Evolutionary conservation across 1,140 invertebrate genomes (phyloP).

Genomic region (Drosophila pallidifrons): DNA sequence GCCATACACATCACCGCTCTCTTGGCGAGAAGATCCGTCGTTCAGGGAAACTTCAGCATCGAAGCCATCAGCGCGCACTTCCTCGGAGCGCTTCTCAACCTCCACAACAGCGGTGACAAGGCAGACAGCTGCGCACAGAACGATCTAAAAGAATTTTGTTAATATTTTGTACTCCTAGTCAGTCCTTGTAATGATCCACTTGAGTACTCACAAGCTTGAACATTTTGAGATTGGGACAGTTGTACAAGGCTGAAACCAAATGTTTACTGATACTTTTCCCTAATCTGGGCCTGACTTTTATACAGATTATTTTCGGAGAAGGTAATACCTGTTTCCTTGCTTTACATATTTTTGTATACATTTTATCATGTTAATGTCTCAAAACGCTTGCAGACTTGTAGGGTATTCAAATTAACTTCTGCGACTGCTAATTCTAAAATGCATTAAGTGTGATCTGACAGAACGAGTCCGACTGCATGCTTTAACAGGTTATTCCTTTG

Average conservation of each 20-base stretch:
- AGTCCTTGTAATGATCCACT: too few relatives aligned
- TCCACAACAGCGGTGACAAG: constrained; percentile 5
- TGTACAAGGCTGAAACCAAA: constrained; percentile 45
- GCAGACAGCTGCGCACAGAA: constrained; percentile 26
- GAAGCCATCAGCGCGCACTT: constrained; percentile 18
- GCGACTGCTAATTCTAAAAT: too few relatives aligned
- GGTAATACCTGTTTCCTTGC: background rate
- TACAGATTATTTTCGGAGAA: constrained; percentile 28
- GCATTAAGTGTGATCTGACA: too few relatives aligned
- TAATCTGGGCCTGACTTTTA: constrained; percentile 36
- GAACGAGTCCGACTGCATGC: too few relatives aligned
- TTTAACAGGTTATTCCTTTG: too few relatives aligned
- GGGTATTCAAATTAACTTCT: too few relatives aligned
- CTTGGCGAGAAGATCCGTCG: background rate
- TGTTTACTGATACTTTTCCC: constrained; percentile 62
- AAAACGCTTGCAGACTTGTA: too few relatives aligned
- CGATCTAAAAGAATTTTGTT: background rate
- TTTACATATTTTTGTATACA: too few relatives aligned
- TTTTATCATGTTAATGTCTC: too few relatives aligned
- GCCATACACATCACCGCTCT: constrained; percentile 11
- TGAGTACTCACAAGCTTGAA: constrained; percentile 55
- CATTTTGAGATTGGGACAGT: constrained; percentile 56
- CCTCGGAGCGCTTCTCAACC: background rate
- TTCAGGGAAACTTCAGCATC: background rate
- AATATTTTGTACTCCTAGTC: background rate